Evolutionary conservation across 2,113 vertebrate genomes (phyloP), one percentile per base, ranked within the genome.

Genomic region (Onychostoma macrolepis): DNA sequence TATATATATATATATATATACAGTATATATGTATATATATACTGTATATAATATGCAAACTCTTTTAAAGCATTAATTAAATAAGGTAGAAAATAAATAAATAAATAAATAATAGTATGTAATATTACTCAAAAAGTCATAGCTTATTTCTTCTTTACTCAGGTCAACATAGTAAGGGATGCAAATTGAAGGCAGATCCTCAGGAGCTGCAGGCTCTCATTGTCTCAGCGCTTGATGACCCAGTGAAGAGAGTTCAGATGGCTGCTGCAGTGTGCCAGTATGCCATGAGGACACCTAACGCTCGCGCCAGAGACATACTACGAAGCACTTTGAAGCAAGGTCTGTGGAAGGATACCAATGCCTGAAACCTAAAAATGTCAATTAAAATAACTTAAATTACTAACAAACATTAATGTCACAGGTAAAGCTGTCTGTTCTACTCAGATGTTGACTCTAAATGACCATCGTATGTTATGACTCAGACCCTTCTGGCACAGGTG

Each of bases 401-500:
- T 26, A 75, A 26, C 38, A 75, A 43, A 75, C 24, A 45, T 17
- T 79, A 36, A 33, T 79, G 33, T 15, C 36, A 80, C 24, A 75
- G 41, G 53, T n/a, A n/a, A 15, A 15, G 10, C 48, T 9, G n/a
- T 61, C 33, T 61, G 19, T 56, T 28, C 12, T 61, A 13, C 17
- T 45, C 6, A 41, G 21, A 58, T 61, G 53, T 17, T 38, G 19
- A 38, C 12, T 63, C 24, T 4, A 80, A 81, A 82, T 30, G 80
- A 53, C 15, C 24, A 19, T 45, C 76, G 78, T 84, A 8, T 90
- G 78, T 85, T 21, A 9, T 67, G 72, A 56, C 36, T 77, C 74
- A 89, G 90, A 90, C 84, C 72, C 58, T 61, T 33, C 92, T 94
- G 94, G 95, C 76, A 91, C 91, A 45, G 91, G 82, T 28, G 90